Base-by-base conservation (phyloP, 2,113 vertebrate genomes). In the Mormyrus lacerda region DNA sequence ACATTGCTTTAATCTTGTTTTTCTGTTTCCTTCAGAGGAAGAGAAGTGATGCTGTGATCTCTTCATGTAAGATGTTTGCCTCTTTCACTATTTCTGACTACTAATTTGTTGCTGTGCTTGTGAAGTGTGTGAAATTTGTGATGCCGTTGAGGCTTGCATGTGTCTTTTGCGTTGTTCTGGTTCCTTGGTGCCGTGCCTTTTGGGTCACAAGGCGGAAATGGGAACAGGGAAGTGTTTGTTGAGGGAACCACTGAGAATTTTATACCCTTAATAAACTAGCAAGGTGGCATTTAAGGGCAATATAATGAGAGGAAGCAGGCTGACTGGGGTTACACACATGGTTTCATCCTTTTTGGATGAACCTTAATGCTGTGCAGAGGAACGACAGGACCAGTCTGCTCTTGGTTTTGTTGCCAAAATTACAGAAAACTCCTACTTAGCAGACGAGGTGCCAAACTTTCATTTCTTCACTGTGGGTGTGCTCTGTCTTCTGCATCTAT, bases 1-100 rank as follows among this genome's bases (percentile, higher is more conserved):
- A 95, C 92, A 92, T 92, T 92, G 88, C 93, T 95, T 96, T 95
- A 94, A 95, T 96, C 93, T 95, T 94, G 90, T 91, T 94, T 89
- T 93, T 94, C 91, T 87, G 88, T 93, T 94, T 95, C 95, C 94
- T 95, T 95, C 93, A 93, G 91, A 90, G 27, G 61, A 89, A 47
- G 35, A 90, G 90, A 91, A 89, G 91, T 90, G 88, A 47, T 92
- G 73, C 90, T 93, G 91, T 89, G 89, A 87, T 92, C n/a, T 86
- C 47, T 6, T 17, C n/a, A 50, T 19, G 13, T 53, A 53, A 89
- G 92, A 89, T 89, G 51, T 91, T 89, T 90, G 89, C 89, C 87
- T 51, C 51, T 47, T 42, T 35, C 88, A 69, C 91, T 91, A 69
- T 55, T 91, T 89, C 84, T 91, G 85, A 92, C 15, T 55, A 55